These are phyloP conservation scores for Eucera pruinosa DNA, from an alignment of 2,888 invertebrate species.

Conservation along the genomic window DNA sequence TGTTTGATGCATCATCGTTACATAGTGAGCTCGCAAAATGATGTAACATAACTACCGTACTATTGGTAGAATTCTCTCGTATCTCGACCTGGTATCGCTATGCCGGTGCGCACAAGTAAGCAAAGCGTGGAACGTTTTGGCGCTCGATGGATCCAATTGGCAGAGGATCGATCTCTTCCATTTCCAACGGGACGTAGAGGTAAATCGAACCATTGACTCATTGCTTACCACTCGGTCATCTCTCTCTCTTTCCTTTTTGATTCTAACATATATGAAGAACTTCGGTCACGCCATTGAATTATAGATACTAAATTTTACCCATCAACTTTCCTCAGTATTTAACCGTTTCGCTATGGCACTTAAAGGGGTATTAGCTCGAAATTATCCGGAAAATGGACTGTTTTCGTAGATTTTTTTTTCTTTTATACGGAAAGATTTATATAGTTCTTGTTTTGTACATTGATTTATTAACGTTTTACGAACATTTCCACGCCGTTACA, in stretches of 20 bases:
- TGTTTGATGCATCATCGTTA: neutral
- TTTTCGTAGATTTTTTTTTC: too few species aligned
- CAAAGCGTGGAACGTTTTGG: slow-evolving; percentile 98
- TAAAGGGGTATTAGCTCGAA: too few species aligned
- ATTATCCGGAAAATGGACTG: too few species aligned
- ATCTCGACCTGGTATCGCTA: slow-evolving; percentile 97
- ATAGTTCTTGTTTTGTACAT: too few species aligned
- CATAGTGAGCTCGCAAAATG: neutral
- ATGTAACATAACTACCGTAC: slow-evolving; percentile 47
- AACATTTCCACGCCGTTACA: too few species aligned
- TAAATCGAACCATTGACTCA: slow-evolving; percentile 82
- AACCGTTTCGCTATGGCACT: too few species aligned
- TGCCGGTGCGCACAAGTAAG: slow-evolving; percentile 97
- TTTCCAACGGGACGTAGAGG: slow-evolving; percentile 99
- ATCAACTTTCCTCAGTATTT: too few species aligned
- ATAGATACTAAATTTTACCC: too few species aligned
- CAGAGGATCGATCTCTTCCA: slow-evolving; percentile 99
- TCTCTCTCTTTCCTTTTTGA: neutral
- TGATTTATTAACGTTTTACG: too few species aligned
- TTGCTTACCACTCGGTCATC: slow-evolving; percentile 9
- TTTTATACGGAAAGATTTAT: too few species aligned
- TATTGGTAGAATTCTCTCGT: slow-evolving; percentile 92
- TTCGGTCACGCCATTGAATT: neutral
- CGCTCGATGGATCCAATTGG: slow-evolving; percentile 99
- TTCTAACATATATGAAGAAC: neutral